phyloP scores from a whole-genome alignment of 2,113 vertebrate species.

The Formicarius rufipectus region DNA sequence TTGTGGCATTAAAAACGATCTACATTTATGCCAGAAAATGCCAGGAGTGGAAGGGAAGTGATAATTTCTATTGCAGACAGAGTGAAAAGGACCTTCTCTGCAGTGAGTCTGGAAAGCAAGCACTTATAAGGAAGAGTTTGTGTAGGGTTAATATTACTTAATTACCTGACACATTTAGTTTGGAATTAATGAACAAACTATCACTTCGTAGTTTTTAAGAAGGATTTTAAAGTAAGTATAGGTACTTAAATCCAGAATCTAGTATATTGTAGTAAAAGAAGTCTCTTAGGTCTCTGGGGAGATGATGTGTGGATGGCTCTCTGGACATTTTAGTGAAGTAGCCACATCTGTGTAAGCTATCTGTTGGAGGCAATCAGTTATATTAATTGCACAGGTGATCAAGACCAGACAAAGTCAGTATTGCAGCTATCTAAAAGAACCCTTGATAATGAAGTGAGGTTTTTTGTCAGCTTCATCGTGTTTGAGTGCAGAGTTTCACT shows the following conservation, averaged over 20 bases:
- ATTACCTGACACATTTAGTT: not conserved
- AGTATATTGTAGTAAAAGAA: not conserved
- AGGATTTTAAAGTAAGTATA: not conserved
- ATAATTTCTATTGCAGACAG: not conserved
- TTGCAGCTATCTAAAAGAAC: not conserved
- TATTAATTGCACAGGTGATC: not conserved
- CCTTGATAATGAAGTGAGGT: not conserved
- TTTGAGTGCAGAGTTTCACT: not conserved
- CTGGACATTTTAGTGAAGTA: not conserved
- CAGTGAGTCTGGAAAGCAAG: not conserved
- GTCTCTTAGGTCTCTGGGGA: not conserved
- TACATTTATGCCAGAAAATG: not conserved
- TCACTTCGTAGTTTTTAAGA: not conserved
- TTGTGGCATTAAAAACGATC: not conserved
- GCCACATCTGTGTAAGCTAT: not conserved
- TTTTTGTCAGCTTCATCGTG: not conserved
- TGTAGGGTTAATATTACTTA: not conserved
- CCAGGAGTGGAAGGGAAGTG: not conserved
- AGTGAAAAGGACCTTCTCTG: not conserved
- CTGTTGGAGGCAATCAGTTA: not conserved
- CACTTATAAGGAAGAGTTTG: not conserved
- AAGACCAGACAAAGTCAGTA: not conserved
- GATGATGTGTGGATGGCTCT: not conserved
- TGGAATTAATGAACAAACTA: not conserved
- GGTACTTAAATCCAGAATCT: not conserved